phyloP scores from a whole-genome alignment of 2,113 vertebrate species.

The Ophiodon elongatus region DNA sequence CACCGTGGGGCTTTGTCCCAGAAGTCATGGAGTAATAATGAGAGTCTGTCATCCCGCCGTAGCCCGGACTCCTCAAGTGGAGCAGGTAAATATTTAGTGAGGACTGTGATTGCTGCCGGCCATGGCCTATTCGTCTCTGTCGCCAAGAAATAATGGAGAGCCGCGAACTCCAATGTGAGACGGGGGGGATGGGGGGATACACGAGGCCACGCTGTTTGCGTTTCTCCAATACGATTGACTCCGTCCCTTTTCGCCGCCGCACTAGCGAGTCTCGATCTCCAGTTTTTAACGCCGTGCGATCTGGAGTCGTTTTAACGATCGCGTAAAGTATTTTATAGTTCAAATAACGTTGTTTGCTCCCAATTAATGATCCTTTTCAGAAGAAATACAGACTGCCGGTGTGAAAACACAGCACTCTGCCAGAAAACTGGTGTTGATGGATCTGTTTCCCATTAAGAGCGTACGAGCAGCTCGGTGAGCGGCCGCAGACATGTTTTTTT shows the following conservation, averaged over 20 bases:
- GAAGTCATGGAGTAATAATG: conserved; percentile 59
- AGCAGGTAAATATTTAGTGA: conserved; percentile 80
- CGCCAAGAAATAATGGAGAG: conserved; percentile 68
- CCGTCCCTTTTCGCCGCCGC: conserved; percentile 11
- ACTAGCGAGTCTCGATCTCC: conserved; percentile 45
- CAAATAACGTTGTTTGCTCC: conserved; percentile 37
- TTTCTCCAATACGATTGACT: conserved; percentile 40
- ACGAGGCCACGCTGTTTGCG: conserved; percentile 52
- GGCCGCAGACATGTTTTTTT: conserved; percentile 62
- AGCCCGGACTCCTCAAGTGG: conserved; percentile 54
- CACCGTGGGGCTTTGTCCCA: conserved; percentile 14
- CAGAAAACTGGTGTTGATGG: conserved; percentile 43
- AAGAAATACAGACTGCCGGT: conserved; percentile 27
- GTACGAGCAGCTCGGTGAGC: conserved; percentile 70
- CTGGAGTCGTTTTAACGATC: conserved; percentile 5
- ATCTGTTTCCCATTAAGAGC: conserved; percentile 80
- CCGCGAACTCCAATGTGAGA: conserved; percentile 52
- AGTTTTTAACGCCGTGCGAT: background rate
- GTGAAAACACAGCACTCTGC: conserved; percentile 44
- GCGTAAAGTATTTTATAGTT: conserved; percentile 30
- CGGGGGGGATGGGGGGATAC: conserved; percentile 46
- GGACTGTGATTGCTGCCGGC: conserved; percentile 66
- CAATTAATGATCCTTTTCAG: conserved; percentile 28
- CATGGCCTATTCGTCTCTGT: conserved; percentile 72
- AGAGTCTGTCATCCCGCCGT: conserved; percentile 54